These are phyloP conservation scores for Rhinichthys klamathensis DNA, from an alignment of 2,113 vertebrate species.

Conservation along the genomic window DNA sequence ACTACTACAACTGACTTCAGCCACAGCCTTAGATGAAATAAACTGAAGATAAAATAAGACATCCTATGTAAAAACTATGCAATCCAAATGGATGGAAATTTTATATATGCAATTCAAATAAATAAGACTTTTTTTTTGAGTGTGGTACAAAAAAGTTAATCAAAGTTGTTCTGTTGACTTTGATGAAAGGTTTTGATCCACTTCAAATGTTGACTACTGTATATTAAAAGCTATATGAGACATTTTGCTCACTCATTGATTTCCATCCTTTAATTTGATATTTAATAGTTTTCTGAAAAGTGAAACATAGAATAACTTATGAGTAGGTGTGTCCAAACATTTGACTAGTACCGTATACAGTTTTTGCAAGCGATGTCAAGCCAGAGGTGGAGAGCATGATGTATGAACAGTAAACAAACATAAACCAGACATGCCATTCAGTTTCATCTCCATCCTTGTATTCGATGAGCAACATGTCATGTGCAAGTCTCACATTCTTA, in stretches of 20 bases:
- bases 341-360: neutral
- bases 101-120: too few species aligned
- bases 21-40: too few species aligned
- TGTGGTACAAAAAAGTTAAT: too few species aligned
- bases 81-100: too few species aligned
- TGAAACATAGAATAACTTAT: neutral
- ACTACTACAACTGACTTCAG: too few species aligned
- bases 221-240: neutral
- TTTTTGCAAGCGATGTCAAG: neutral
- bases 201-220: neutral
- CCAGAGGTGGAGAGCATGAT: neutral
- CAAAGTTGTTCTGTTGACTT: too few species aligned
- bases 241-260: neutral
- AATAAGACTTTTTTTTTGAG: too few species aligned
- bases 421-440: conserved; percentile 27
- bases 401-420: neutral
- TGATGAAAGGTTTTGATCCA: too few species aligned
- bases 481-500: conserved; percentile 62
- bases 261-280: neutral
- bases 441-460: conserved; percentile 65
- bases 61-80: too few species aligned
- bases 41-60: too few species aligned
- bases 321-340: neutral
- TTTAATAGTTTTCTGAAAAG: neutral
- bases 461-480: conserved; percentile 68